Evolutionary conservation across 2,113 vertebrate genomes (phyloP), one percentile per base, ranked within the genome.

Genomic region (Macroglossus sobrinus): DNA sequence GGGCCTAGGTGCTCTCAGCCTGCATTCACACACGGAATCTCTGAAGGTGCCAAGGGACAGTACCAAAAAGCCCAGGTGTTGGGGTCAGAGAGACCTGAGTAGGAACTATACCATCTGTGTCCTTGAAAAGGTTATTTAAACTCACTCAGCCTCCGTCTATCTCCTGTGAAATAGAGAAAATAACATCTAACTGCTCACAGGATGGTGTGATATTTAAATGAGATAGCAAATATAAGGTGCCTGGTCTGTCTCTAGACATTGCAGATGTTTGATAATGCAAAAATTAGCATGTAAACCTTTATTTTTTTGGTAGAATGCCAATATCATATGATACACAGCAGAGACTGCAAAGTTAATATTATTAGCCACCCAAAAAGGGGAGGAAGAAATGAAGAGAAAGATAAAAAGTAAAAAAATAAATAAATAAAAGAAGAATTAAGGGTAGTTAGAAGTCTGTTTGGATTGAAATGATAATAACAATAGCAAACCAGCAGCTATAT

Each of bases 11-110:
- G 24, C 47, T 66, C 18, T 24, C 0, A 7, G 40, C 4, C 59
- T 12, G 15, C 7, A 14, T 63, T 33, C 64, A 57, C 45, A 22
- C 33, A 7, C 15, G 0, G 26, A 55, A 19, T 55, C n/a, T 12
- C 21, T 2, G 5, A 3, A 0, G 11, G 14, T 13, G 4, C 35
- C 45, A 0, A 28, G 12, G 45, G 63, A 1, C 0, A 13, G 16
- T 9, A 14, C 14, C 10, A 19, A 61, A 28, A 55, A 35, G 40
- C n/a, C 45, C n/a, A 35, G 33, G 55, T 12, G 45, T 16, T 10
- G 38, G 22, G 43, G 13, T 38, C 53, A 71, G 91, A 79, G 38
- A 68, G 33, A 50, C 35, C 47, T 16, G 1, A 28, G n/a, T 3
- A 5, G 28, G 61, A 55, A 40, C 4, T 24, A 43, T 43, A 15